Conservation (phyloP, 2,888 invertebrate species). For the Drosophila hawaiiensis region DNA sequence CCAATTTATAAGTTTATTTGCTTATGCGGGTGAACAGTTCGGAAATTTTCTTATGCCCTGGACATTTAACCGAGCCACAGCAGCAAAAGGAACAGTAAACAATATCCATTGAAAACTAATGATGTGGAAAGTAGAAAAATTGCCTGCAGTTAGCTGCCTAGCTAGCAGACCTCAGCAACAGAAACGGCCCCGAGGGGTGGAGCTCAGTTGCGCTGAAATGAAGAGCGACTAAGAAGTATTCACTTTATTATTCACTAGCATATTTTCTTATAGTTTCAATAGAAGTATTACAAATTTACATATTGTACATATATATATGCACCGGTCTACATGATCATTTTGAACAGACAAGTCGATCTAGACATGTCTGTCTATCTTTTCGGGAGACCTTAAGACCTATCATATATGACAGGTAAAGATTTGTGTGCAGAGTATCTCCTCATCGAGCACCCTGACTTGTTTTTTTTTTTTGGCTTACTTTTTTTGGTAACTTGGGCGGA, state of each 20-base stretch:
- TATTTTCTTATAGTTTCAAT: neutral
- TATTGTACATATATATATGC: no score
- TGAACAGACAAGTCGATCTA: neutral
- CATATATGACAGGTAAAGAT: neutral
- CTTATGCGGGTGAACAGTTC: slow-evolving; percentile 51
- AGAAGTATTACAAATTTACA: neutral
- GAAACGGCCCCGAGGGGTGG: neutral
- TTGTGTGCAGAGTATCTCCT: neutral
- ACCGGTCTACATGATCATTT: neutral
- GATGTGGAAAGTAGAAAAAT: slow-evolving; percentile 79
- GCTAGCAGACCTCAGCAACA: neutral
- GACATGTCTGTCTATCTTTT: neutral
- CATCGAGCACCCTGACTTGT: neutral
- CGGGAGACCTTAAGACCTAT: neutral
- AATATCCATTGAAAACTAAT: slow-evolving; percentile 80
- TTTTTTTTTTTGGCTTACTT: neutral
- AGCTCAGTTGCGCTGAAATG: slow-evolving; percentile 17
- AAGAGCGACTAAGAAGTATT: slow-evolving; percentile 21
- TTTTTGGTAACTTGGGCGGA: neutral
- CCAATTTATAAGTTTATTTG: slow-evolving; percentile 78
- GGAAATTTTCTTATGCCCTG: slow-evolving; percentile 45
- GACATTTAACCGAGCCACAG: slow-evolving; percentile 58
- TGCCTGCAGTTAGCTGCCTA: slow-evolving; percentile 66
- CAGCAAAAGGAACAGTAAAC: slow-evolving; percentile 28
- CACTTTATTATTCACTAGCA: slow-evolving; percentile 1